phyloP scores from a whole-genome alignment of 1,140 invertebrate genomes.

The Orussus abietinus region DNA sequence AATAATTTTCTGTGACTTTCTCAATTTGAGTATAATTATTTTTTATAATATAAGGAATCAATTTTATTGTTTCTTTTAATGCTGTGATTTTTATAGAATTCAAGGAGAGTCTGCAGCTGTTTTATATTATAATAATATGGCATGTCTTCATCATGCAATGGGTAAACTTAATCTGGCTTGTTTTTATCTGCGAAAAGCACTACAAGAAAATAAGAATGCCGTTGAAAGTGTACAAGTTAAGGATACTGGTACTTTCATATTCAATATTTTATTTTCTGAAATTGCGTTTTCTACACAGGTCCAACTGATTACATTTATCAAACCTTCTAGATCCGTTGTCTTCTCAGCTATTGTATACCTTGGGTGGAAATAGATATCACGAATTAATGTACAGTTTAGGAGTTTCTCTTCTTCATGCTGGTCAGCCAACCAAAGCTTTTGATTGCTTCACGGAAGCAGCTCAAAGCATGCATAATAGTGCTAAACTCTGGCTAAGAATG shows the following conservation, averaged over 20 bases:
- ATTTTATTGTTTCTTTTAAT: constrained; percentile 14
- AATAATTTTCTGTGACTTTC: constrained; percentile 1
- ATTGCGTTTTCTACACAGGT: constrained; percentile 8
- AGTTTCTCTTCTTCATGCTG: constrained; percentile 76
- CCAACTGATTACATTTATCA: neutral
- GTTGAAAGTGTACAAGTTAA: constrained; percentile 49
- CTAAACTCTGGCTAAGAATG: constrained; percentile 85
- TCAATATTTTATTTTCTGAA: neutral
- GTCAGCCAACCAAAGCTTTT: constrained; percentile 79
- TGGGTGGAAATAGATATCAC: constrained; percentile 65
- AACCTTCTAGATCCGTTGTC: constrained; percentile 45
- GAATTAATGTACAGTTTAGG: constrained; percentile 91
- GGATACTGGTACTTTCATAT: constrained; percentile 37
- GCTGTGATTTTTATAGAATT: constrained; percentile 46
- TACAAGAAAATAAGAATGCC: constrained; percentile 73
- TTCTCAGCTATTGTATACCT: constrained; percentile 57
- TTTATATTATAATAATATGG: constrained; percentile 86
- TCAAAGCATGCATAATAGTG: constrained; percentile 81
- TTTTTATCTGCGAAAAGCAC: constrained; percentile 80
- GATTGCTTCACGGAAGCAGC: constrained; percentile 87
- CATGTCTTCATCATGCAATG: constrained; percentile 80
- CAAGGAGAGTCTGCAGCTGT: constrained; percentile 64
- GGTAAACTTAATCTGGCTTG: constrained; percentile 82
- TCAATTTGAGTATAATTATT: constrained; percentile 3
- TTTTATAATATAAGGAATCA: constrained; percentile 5